Base-by-base conservation (phyloP, 2,888 invertebrate genomes). In the Bruchidius siliquastri region DNA sequence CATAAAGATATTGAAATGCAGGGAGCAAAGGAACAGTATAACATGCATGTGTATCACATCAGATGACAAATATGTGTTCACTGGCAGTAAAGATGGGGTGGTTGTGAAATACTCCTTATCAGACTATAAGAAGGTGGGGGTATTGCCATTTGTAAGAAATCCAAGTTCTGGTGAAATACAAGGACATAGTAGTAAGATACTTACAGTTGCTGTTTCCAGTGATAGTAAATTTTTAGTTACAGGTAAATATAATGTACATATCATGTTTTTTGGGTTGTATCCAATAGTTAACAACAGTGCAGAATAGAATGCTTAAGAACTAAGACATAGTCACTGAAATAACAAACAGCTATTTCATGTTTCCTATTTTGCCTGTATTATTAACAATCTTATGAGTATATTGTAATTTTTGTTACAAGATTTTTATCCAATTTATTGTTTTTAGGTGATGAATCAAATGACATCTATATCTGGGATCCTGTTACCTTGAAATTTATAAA, bases 41-140 rank as follows among this genome's bases (percentile, higher is more conserved):
- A 97, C 97, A 0, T 94, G 96, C 84, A 84, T 96, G 20, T 94
- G 93, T 79, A 85, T 97, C 3, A 92, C 94, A 30, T 88, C 88
- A 74, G 94, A 97, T 86, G 91, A 92, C 70, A 88, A 90, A 80
- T 90, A 88, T 81, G 88, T 94, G 0, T 97, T 91, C 86, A 92
- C 94, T 26, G 97, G 95, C 0, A 95, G 96, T 74, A 98, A 98
- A 88, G 96, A 97, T 85, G 93, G 95, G 70, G 89, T 90, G 71
- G 89, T 98, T 72, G 91, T 97, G 20, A 97, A 97, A 88, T 98
- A 96, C 90, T 90, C 90, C 26, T 83, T 94, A 70, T 87, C 87
- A 76, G 90, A 90, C n/a, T 89, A 89, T 79, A 89, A 89, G 79
- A 92, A 93, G 87, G 82, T 92, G 0, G 90, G 88, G 3, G 84